phyloP scores from a whole-genome alignment of 2,797 vertebrate species.

The Staurois parvus region DNA sequence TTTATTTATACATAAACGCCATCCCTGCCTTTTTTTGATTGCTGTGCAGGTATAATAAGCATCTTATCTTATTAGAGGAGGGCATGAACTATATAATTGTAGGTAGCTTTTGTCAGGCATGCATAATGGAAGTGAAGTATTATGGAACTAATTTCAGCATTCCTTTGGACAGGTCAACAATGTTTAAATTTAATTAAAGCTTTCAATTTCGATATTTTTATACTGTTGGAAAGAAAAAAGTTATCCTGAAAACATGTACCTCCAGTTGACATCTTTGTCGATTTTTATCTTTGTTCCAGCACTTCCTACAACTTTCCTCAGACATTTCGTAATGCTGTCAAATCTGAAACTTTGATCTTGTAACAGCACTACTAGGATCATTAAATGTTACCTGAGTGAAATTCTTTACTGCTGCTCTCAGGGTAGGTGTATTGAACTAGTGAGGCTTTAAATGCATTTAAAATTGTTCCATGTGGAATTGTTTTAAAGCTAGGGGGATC shows the following conservation, averaged over 20 bases:
- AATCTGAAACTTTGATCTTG: conserved; percentile 58
- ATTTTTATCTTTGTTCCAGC: conserved; percentile 56
- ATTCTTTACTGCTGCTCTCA: conserved; percentile 55
- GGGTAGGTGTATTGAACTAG: conserved; percentile 54
- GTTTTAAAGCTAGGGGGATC: conserved; percentile 44
- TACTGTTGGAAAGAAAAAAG: conserved; percentile 9
- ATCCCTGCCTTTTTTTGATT: no score
- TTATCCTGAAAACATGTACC: conserved; percentile 13
- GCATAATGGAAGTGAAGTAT: background rate
- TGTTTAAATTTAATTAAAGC: conserved; percentile 42
- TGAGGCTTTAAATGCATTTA: conserved; percentile 55
- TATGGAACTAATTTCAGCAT: background rate
- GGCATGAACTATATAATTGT: no score
- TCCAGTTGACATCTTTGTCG: conserved; percentile 51
- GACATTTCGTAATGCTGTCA: conserved; percentile 56
- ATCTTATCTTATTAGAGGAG: no score
- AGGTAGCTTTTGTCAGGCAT: background rate
- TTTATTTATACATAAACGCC: no score
- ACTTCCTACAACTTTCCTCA: conserved; percentile 51
- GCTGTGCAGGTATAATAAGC: no score
- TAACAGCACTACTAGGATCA: conserved; percentile 57
- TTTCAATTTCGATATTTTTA: conserved; percentile 14
- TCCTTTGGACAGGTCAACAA: conserved; percentile 18
- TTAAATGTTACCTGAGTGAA: conserved; percentile 60
- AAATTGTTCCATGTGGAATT: conserved; percentile 54